Percentiles rank a stretch among this genome's conserved stretches.
Conservation (phyloP, 2,797 vertebrate species). For the Bradypodion ventrale region DNA sequence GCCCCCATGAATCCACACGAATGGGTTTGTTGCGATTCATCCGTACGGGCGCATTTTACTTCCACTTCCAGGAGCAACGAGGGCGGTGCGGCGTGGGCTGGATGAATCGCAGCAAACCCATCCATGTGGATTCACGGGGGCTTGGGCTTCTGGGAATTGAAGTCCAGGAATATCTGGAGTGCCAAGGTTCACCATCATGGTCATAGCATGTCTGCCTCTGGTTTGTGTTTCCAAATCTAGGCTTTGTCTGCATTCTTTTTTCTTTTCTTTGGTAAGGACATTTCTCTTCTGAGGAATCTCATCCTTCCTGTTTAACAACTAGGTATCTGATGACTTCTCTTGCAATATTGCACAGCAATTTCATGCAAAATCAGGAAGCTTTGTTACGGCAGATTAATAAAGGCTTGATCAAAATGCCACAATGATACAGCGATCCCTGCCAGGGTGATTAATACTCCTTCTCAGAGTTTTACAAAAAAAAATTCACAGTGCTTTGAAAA, state of each 20-base stretch:
- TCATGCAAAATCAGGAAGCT: slow-evolving; percentile 30
- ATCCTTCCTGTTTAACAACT: neutral
- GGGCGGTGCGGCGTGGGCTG: no score
- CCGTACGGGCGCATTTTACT: no score
- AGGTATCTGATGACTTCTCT: neutral
- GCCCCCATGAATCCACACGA: no score
- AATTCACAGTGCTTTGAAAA: neutral
- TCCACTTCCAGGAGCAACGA: no score
- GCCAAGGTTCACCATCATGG: no score
- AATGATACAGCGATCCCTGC: slow-evolving; percentile 5
- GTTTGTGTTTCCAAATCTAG: neutral
- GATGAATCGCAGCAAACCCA: no score
- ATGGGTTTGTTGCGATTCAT: no score
- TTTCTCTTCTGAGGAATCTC: slow-evolving; percentile 16
- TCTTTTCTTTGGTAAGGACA: neutral
- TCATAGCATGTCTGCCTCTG: neutral
- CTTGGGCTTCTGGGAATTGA: no score
- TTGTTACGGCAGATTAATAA: slow-evolving; percentile 27
- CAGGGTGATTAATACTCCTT: slow-evolving; percentile 1
- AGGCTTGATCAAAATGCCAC: slow-evolving; percentile 42
- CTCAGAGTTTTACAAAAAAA: neutral
- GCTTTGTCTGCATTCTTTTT: neutral
- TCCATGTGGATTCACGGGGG: no score
- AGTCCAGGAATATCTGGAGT: no score
- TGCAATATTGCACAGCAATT: neutral